Conservation (phyloP, 2,888 invertebrate genomes). For the Didymodactylos carnosus region DNA sequence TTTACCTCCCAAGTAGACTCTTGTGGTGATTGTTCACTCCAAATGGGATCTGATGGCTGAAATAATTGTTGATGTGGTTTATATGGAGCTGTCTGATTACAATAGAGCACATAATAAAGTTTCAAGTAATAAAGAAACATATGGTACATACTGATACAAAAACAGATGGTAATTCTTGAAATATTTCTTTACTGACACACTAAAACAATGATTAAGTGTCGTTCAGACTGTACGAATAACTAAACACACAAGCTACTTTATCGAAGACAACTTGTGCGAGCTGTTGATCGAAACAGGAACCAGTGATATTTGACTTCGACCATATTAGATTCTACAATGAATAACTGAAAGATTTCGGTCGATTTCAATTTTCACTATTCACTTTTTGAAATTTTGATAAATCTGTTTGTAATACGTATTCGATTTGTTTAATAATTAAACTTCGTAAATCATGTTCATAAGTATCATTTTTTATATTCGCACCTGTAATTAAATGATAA, state of each 20-base stretch:
- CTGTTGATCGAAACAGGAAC: background rate
- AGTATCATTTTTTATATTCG: background rate
- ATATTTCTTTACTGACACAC: background rate
- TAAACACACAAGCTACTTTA: too few species aligned
- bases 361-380: too few species aligned
- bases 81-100: too few species aligned
- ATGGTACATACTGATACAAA: background rate
- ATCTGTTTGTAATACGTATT: background rate
- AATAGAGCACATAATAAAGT: background rate
- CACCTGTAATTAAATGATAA: background rate
- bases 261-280: background rate
- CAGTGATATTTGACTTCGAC: background rate
- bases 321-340: background rate
- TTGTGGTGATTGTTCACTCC: background rate
- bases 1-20: background rate
- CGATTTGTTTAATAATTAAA: background rate
- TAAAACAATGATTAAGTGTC: too few species aligned
- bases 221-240: too few species aligned
- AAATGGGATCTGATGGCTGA: too few species aligned
- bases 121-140: background rate
- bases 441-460: background rate
- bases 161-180: background rate
- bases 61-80: background rate
- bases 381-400: background rate
- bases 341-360: background rate